Evolutionary conservation across 2,797 vertebrate genomes (phyloP).

Genomic region (Cryptoblepharus egeriae): DNA sequence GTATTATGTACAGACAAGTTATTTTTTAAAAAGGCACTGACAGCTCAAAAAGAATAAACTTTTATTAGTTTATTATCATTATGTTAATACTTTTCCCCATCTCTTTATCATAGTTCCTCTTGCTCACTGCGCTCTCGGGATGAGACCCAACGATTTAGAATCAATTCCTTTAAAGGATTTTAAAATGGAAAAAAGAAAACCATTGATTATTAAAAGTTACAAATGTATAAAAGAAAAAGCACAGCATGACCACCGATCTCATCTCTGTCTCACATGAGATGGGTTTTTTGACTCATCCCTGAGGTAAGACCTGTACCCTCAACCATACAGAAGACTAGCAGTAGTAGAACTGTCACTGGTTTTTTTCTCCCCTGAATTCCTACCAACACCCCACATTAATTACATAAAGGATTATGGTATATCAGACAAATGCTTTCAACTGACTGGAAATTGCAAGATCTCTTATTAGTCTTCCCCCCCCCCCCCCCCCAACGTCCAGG

Average conservation of each 20-base stretch:
- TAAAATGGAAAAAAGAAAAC: background rate
- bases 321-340: background rate
- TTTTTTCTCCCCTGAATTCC: background rate
- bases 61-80: background rate
- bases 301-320: background rate
- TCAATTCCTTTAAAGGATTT: conserved; percentile 80
- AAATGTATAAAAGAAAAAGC: background rate
- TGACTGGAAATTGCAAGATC: background rate
- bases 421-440: background rate
- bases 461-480: background rate
- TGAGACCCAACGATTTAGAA: conserved; percentile 88
- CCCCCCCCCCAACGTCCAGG: too few relatives aligned
- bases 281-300: background rate
- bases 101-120: conserved; percentile 75
- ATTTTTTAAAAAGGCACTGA: background rate
- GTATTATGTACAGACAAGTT: background rate
- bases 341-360: background rate
- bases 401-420: background rate
- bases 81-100: background rate
- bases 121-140: conserved; percentile 87
- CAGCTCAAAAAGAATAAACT: background rate
- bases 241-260: background rate
- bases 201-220: background rate
- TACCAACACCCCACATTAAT: background rate
- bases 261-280: background rate